Evolutionary conservation across 2,888 invertebrate genomes (phyloP).

Genomic region (Drosophila leonis): DNA sequence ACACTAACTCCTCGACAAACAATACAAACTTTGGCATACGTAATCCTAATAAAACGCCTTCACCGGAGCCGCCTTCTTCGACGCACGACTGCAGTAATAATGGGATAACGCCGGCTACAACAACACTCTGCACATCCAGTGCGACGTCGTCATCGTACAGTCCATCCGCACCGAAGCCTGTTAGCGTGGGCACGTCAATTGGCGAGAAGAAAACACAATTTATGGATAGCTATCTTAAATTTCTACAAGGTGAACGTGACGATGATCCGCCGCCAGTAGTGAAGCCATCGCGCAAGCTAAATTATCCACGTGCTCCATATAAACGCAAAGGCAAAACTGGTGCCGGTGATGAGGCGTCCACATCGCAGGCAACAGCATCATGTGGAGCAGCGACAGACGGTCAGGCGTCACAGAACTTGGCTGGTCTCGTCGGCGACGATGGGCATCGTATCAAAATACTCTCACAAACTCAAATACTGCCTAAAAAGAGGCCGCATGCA

Average conservation of each 20-base stretch:
- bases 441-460: constrained; percentile 85
- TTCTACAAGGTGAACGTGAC: constrained; percentile 90
- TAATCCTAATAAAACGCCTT: constrained; percentile 85
- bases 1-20: constrained; percentile 77
- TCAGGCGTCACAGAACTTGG: constrained; percentile 48
- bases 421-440: constrained; percentile 80
- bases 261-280: constrained; percentile 91
- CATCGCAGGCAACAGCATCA: constrained; percentile 51
- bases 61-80: constrained; percentile 86
- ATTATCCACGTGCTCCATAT: constrained; percentile 80
- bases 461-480: constrained; percentile 85
- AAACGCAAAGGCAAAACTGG: constrained; percentile 67
- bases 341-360: constrained; percentile 66
- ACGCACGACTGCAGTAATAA: constrained; percentile 60
- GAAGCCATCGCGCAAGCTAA: constrained; percentile 83
- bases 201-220: constrained; percentile 88
- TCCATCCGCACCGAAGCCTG: constrained; percentile 78
- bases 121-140: constrained; percentile 34
- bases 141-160: constrained; percentile 46
- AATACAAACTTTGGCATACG: constrained; percentile 83
- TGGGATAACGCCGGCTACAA: constrained; percentile 42
- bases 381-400: constrained; percentile 43
- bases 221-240: constrained; percentile 95
- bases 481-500: constrained; percentile 85
- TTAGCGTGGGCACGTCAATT: constrained; percentile 81